Evolutionary conservation across 1,140 invertebrate species (phyloP).

Genomic region (Drosophila sechellia): DNA sequence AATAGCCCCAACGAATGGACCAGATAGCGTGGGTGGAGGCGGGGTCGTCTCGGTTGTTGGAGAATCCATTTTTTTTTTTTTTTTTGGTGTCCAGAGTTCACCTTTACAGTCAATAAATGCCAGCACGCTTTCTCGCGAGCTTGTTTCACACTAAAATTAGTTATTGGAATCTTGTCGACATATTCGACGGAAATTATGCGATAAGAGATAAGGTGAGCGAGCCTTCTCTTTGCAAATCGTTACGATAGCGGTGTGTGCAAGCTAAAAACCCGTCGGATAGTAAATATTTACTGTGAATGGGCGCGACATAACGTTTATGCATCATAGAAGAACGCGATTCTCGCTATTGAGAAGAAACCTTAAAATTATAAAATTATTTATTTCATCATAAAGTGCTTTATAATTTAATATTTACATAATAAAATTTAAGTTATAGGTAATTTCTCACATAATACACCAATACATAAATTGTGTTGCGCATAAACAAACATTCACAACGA

Average conservation of each 20-base stretch:
- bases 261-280: slow-evolving; percentile 42
- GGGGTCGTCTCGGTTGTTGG: slow-evolving; percentile 23
- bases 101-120: slow-evolving; percentile 18
- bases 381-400: too few species aligned
- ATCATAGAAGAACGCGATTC: neutral
- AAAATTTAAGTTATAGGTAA: too few species aligned
- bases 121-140: slow-evolving; percentile 16
- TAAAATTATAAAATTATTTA: neutral
- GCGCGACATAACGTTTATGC: slow-evolving; percentile 32
- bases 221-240: slow-evolving; percentile 41
- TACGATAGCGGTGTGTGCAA: slow-evolving; percentile 5
- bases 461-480: neutral
- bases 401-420: too few species aligned
- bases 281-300: slow-evolving; percentile 61
- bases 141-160: slow-evolving; percentile 38
- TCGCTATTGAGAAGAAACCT: neutral
- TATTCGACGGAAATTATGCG: slow-evolving; percentile 42
- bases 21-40: slow-evolving; percentile 70
- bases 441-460: too few species aligned
- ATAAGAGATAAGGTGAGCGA: slow-evolving; percentile 70
- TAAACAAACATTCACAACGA: neutral
- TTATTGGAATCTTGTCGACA: slow-evolving; percentile 44
- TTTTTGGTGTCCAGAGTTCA: slow-evolving; percentile 25
- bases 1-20: slow-evolving; percentile 91
- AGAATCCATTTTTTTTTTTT: slow-evolving; percentile 20